Percentiles rank a stretch among this genome's conserved stretches.
These are phyloP conservation scores for Zaprionus capensis DNA, from an alignment of 1,140 invertebrate genomes.

Conservation along the genomic window DNA sequence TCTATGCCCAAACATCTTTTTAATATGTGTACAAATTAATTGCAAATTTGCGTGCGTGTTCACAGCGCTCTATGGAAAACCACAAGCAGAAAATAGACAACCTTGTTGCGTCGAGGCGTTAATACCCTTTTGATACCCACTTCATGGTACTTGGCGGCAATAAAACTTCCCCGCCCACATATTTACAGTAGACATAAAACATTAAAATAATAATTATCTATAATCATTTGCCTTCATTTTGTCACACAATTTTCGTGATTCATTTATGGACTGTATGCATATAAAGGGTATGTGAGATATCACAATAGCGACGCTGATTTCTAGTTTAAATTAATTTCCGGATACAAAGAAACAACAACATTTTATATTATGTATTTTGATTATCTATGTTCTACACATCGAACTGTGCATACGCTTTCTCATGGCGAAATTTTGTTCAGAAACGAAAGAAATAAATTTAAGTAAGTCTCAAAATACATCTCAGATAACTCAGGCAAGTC, in stretches of 20 bases:
- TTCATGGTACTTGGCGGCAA: not conserved
- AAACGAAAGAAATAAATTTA: conserved; percentile 4
- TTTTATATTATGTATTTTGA: conserved; percentile 19
- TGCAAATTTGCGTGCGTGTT: conserved; percentile 51
- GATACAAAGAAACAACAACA: conserved; percentile 26
- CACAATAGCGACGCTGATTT: not conserved
- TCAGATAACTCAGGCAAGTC: not conserved
- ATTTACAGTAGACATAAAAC: not conserved
- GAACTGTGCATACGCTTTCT: conserved; percentile 38
- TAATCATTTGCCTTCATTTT: not conserved
- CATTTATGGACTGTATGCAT: not conserved
- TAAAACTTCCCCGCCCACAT: not conserved
- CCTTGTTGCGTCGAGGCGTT: not conserved
- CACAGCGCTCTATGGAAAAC: conserved; percentile 16
- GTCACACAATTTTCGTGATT: not conserved
- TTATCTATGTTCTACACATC: conserved; percentile 23
- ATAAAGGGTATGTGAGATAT: not conserved
- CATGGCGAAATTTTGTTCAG: conserved; percentile 10
- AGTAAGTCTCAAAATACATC: not conserved
- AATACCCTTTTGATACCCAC: conserved; percentile 29
- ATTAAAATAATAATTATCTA: not conserved
- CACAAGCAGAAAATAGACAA: conserved; percentile 1
- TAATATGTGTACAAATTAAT: conserved; percentile 54
- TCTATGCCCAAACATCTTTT: conserved; percentile 36
- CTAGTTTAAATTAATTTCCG: conserved; percentile 37